These are phyloP conservation scores for Andrena fulva DNA, from an alignment of 2,888 invertebrate genomes.

Conservation along the genomic window DNA sequence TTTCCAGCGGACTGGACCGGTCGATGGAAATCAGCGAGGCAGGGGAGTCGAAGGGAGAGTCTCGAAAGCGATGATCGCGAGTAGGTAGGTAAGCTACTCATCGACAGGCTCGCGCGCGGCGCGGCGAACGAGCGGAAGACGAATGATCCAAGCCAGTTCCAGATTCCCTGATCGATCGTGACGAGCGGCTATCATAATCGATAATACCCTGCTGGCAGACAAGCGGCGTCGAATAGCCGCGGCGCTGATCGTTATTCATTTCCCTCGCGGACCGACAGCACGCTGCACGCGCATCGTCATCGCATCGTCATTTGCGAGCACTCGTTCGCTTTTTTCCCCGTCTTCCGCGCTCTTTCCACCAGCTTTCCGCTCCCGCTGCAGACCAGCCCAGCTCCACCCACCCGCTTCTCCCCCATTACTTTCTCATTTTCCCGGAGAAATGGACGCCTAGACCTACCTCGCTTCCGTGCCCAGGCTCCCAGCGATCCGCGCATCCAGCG, in stretches of 20 bases:
- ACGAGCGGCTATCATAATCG: slow-evolving; percentile 77
- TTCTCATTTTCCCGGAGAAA: slow-evolving; percentile 73
- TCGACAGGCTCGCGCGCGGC: slow-evolving; percentile 31
- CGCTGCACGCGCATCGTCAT: slow-evolving; percentile 79
- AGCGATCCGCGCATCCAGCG: slow-evolving; percentile 37
- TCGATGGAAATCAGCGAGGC: not conserved
- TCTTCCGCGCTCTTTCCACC: slow-evolving; percentile 13
- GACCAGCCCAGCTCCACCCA: slow-evolving; percentile 59
- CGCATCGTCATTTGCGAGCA: slow-evolving; percentile 78
- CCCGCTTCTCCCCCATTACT: slow-evolving; percentile 62
- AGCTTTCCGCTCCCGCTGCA: slow-evolving; percentile 36
- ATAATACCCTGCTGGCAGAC: slow-evolving; percentile 72
- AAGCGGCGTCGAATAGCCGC: slow-evolving; percentile 70
- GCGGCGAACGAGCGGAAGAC: slow-evolving; percentile 46
- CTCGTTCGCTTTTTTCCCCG: slow-evolving; percentile 54
- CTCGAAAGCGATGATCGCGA: not conserved
- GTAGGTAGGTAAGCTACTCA: not conserved
- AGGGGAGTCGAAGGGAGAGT: not conserved
- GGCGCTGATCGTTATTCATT: slow-evolving; percentile 76
- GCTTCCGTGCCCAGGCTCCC: slow-evolving; percentile 39
- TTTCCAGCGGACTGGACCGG: not conserved
- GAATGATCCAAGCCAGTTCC: slow-evolving; percentile 50
- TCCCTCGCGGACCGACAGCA: slow-evolving; percentile 72
- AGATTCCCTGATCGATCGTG: slow-evolving; percentile 75
- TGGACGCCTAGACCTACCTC: slow-evolving; percentile 33